Evolutionary conservation across 2,113 vertebrate genomes (phyloP).

Genomic region (Oriolus oriolus): DNA sequence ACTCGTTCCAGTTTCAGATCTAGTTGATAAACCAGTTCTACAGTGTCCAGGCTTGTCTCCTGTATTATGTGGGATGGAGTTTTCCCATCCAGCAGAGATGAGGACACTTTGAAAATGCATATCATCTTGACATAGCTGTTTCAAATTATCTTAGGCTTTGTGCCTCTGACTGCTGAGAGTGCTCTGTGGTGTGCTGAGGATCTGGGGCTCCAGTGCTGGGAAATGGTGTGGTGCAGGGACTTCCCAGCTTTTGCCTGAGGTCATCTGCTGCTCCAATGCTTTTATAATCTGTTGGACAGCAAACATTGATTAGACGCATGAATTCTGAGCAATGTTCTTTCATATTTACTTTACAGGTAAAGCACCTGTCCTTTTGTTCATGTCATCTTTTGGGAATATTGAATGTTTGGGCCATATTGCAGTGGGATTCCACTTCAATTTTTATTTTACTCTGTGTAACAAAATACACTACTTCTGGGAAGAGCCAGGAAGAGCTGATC

Average conservation of each 20-base stretch:
- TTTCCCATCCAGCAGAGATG: neutral
- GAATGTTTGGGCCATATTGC: neutral
- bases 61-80: neutral
- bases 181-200: neutral
- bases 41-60: neutral
- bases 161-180: neutral
- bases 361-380: neutral
- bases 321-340: neutral
- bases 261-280: neutral
- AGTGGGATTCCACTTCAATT: neutral
- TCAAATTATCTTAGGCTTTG: neutral
- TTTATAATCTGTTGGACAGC: neutral
- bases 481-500: neutral
- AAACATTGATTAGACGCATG: fast-evolving
- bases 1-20: neutral
- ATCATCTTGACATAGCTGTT: neutral
- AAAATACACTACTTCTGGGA: neutral
- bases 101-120: neutral
- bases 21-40: neutral
- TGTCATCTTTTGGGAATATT: neutral
- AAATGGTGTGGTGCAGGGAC: neutral
- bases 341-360: no score
- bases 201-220: neutral
- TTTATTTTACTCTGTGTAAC: neutral
- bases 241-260: neutral